phyloP scores from a whole-genome alignment of 2,113 vertebrate species.

The Pholis gunnellus region DNA sequence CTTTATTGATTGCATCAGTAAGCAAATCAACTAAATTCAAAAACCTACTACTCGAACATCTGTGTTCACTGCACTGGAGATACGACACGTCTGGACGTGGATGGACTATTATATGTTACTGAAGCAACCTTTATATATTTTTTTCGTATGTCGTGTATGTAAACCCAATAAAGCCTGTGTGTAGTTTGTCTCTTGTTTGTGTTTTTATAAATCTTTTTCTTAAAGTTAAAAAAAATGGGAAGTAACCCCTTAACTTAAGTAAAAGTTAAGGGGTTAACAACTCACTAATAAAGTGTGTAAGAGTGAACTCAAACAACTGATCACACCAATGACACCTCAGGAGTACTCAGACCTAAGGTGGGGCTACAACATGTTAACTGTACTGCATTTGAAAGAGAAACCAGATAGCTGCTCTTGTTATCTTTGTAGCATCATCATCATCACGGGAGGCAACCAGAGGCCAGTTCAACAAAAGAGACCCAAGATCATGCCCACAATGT shows the following conservation, averaged over 20 bases:
- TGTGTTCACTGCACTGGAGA: too few relatives aligned
- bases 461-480: conserved; percentile 33
- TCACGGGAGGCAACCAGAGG: neutral
- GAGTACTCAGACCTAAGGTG: neutral
- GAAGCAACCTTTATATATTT: too few relatives aligned
- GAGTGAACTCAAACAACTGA: neutral
- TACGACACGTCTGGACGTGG: too few relatives aligned
- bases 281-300: neutral
- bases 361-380: conserved; percentile 1
- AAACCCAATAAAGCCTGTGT: too few relatives aligned
- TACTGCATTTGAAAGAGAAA: conserved; percentile 18
- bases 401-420: conserved; percentile 9
- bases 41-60: neutral
- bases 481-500: neutral
- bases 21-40: neutral
- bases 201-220: neutral
- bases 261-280: neutral
- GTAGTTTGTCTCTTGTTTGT: neutral
- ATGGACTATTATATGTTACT: too few relatives aligned
- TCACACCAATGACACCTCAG: neutral
- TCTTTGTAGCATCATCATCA: conserved; percentile 1
- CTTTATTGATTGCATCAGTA: neutral
- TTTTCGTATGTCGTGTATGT: too few relatives aligned
- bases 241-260: too few relatives aligned
- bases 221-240: neutral